Base-by-base conservation (phyloP, 92 coral and sea anemone species). In the Epizoanthus scotinus region DNA sequence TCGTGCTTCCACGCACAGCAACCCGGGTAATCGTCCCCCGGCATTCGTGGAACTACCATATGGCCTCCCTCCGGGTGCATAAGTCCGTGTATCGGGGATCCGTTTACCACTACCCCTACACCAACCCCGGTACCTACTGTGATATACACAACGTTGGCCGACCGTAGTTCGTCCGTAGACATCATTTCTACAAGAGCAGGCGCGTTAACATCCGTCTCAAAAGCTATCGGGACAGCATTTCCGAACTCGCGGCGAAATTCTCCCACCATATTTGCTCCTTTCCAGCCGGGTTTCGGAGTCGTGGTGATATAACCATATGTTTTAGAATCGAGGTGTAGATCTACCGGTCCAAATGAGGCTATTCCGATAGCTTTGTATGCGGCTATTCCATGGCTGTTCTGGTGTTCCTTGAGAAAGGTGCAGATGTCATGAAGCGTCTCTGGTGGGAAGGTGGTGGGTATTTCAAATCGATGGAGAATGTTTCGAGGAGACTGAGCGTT, bases 81-180 rank as follows among this genome's bases (percentile, higher is more conserved):
- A 36, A 94, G 85, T 38, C 98, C 98, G 71, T 94, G 98, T 20
- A 94, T 75, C 22, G 98, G 97, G 28, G 73, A n/a, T 5, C 97
- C 97, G 49, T 87, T 78, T 2, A 93, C 89, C 47, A 85, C 85
- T 17, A 84, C 91, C 28, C 98, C 98, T 13, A 94, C 93, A 21
- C 98, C 98, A 19, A 94, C 91, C 0, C 98, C 98, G 15, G 97
- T 94, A 24, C 98, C 98, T 3, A 92, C 93, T 0, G 98, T 94
- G 54, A 94, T 83, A 71, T 92, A 94, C 19, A 57, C 94, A 3
- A 92, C 87, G 6, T 93, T 92, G 25, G 86, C 86, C 26, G 50
- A 50, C 24, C 75, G 54, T 3, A 21, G 29, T 10, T 67, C 75
- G 19, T 31, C 24, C 56, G 70, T 85, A 8, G 78, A 49, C 52